These are phyloP conservation scores for Peromyscus polionotus DNA, from an alignment of 2,113 vertebrate species.

Conservation along the genomic window DNA sequence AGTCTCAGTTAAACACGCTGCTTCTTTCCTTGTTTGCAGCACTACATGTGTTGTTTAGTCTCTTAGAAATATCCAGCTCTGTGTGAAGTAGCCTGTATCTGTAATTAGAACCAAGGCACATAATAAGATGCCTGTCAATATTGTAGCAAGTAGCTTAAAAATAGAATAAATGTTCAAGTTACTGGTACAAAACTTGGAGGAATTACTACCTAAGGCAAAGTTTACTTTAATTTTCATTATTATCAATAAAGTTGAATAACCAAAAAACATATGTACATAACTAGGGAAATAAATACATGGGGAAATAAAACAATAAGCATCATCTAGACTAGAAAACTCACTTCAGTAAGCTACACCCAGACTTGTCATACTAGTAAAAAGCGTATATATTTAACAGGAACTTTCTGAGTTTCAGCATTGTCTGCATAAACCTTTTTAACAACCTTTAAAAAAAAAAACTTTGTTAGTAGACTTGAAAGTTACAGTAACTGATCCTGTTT, in stretches of 20 bases:
- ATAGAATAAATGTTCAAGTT: conserved; percentile 57
- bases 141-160: conserved; percentile 62
- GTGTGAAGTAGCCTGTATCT: conserved; percentile 75
- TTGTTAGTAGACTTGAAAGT: background rate
- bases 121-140: conserved; percentile 77
- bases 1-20: conserved; percentile 74
- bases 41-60: conserved; percentile 76
- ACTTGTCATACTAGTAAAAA: conserved; percentile 38
- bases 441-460: background rate
- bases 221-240: conserved; percentile 48
- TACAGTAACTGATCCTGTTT: conserved; percentile 2
- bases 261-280: background rate
- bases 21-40: conserved; percentile 73
- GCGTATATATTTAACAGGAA: conserved; percentile 41
- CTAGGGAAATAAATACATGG: background rate
- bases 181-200: background rate
- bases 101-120: conserved; percentile 79
- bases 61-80: conserved; percentile 75
- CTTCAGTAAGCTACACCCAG: background rate
- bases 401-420: conserved; percentile 48
- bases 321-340: conserved; percentile 1
- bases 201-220: conserved; percentile 41
- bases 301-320: conserved; percentile 30
- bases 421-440: conserved; percentile 12
- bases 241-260: conserved; percentile 20